Percentiles rank a stretch among this genome's conserved stretches.
These are phyloP conservation scores for Hoplostethus atlanticus DNA, from an alignment of 2,797 vertebrate genomes.

Conservation along the genomic window DNA sequence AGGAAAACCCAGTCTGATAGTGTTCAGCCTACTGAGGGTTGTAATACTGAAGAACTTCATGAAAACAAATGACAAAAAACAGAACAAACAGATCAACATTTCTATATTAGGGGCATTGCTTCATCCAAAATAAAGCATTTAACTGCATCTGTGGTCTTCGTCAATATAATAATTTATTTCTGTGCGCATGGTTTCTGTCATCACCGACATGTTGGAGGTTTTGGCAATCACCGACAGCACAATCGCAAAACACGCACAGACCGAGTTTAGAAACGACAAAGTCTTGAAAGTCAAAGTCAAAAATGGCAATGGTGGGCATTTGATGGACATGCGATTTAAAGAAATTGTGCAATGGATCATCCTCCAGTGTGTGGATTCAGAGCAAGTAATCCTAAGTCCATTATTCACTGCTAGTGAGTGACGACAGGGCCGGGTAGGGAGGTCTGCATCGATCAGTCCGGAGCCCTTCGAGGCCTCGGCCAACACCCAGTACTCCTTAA, in stretches of 20 bases:
- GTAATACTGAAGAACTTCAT: neutral
- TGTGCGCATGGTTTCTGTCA: slow-evolving; percentile 20
- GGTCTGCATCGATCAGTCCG: slow-evolving; percentile 31
- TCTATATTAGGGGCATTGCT: neutral
- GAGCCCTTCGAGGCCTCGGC: slow-evolving; percentile 21
- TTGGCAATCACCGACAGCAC: slow-evolving; percentile 18
- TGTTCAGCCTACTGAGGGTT: neutral
- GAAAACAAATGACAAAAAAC: slow-evolving; percentile 12
- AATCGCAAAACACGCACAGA: neutral
- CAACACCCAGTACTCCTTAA: slow-evolving; percentile 21
- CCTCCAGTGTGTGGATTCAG: slow-evolving; percentile 29
- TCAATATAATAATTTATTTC: slow-evolving; percentile 41
- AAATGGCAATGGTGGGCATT: slow-evolving; percentile 9
- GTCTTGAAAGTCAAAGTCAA: too few relatives aligned
- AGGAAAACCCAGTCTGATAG: slow-evolving; percentile 23
- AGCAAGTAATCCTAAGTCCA: slow-evolving; percentile 19
- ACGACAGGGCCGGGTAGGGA: slow-evolving; percentile 1
- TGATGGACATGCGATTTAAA: neutral
- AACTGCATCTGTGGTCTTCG: slow-evolving; percentile 19
- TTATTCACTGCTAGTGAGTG: slow-evolving; percentile 12
- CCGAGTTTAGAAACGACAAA: neutral
- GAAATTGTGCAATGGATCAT: slow-evolving; percentile 3
- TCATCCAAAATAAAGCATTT: slow-evolving; percentile 35
- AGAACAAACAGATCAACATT: slow-evolving; percentile 15
- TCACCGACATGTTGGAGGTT: neutral